Percentiles rank a stretch among this genome's conserved stretches.
These are phyloP conservation scores for Herpetotheres cachinnans DNA, from an alignment of 2,113 vertebrate species.

Conservation along the genomic window DNA sequence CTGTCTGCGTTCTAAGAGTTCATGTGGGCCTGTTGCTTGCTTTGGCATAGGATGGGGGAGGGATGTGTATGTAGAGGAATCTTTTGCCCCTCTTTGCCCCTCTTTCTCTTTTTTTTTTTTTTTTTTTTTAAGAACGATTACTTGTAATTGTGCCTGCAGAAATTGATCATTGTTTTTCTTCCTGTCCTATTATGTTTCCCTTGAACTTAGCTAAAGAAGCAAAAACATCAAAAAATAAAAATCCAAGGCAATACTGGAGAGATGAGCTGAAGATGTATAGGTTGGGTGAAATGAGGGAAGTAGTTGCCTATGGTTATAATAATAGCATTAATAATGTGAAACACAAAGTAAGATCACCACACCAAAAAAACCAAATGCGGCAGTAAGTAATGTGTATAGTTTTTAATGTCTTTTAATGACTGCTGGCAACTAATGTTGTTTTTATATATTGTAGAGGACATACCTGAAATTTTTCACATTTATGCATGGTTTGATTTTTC, in stretches of 20 bases:
- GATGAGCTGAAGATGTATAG: background rate
- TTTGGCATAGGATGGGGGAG: conserved; percentile 27
- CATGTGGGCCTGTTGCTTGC: background rate
- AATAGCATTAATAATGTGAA: background rate
- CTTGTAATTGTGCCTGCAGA: background rate
- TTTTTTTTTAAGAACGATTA: background rate
- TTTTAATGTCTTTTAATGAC: background rate
- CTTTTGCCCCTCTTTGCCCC: background rate
- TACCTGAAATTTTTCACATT: background rate
- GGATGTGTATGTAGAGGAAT: background rate
- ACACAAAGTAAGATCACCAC: background rate
- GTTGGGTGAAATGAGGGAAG: background rate
- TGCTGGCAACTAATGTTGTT: background rate
- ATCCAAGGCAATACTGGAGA: background rate
- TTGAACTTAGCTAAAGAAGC: background rate
- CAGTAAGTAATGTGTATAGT: background rate
- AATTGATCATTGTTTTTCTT: background rate
- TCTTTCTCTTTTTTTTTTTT: background rate
- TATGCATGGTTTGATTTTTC: background rate
- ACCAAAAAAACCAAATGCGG: background rate
- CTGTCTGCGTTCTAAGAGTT: background rate
- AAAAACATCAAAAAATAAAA: background rate
- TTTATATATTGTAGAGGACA: background rate
- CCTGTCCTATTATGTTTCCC: background rate
- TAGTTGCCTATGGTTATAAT: background rate